Evolutionary conservation across 2,888 invertebrate genomes (phyloP).

Genomic region (Onchidella celtica): DNA sequence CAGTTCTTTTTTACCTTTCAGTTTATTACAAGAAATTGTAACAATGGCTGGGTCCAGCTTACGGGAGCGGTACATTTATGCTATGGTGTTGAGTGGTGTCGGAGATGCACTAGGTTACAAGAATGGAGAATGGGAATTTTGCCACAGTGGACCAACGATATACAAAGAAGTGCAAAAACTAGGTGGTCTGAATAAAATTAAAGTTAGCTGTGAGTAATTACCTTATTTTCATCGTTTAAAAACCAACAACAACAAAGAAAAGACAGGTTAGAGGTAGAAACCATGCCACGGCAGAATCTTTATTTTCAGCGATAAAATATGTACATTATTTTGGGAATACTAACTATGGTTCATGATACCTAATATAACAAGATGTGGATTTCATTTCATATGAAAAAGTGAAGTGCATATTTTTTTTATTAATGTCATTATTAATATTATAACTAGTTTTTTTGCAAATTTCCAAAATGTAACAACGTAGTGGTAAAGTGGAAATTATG

Average conservation of each 20-base stretch:
- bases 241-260: too few species aligned
- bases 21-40: too few species aligned
- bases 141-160: slow-evolving; percentile 67
- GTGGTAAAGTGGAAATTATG: too few species aligned
- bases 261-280: too few species aligned
- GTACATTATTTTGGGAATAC: too few species aligned
- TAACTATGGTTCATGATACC: too few species aligned
- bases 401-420: not conserved
- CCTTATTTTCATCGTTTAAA: too few species aligned
- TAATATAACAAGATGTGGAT: too few species aligned
- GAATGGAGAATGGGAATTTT: slow-evolving; percentile 77
- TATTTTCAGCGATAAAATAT: too few species aligned
- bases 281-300: too few species aligned
- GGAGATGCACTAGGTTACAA: slow-evolving; percentile 79
- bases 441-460: not conserved
- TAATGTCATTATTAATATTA: not conserved
- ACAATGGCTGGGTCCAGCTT: slow-evolving; percentile 9
- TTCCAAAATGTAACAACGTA: too few species aligned
- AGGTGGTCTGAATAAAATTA: slow-evolving; percentile 70
- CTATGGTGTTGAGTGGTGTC: slow-evolving; percentile 77
- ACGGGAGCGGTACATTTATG: slow-evolving; percentile 66
- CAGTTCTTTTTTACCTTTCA: too few species aligned
- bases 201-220: slow-evolving; percentile 60
- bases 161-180: slow-evolving; percentile 68
- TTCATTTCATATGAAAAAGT: not conserved